phyloP scores from a whole-genome alignment of 2,888 invertebrate species.

The Spialia ferax region DNA sequence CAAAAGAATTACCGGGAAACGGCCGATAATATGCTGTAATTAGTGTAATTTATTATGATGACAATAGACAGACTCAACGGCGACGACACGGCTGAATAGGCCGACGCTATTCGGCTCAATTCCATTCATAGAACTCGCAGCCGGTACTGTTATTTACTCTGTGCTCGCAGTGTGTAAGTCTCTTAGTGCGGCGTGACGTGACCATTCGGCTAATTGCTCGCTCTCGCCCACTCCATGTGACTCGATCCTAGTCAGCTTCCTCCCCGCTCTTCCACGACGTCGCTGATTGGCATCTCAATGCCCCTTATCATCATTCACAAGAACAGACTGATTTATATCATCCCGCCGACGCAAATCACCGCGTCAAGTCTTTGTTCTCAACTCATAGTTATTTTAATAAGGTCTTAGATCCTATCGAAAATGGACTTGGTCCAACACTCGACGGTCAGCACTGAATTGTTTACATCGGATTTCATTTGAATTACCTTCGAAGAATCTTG shows the following conservation, averaged over 20 bases:
- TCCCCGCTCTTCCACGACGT: conserved; percentile 54
- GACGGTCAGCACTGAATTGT: neutral
- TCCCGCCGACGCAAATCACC: conserved; percentile 42
- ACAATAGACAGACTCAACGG: conserved; percentile 1
- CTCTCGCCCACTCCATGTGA: conserved; percentile 67
- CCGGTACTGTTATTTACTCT: no score
- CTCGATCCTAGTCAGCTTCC: conserved; percentile 59
- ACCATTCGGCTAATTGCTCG: conserved; percentile 66
- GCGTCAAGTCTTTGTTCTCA: conserved; percentile 49
- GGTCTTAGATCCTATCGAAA: conserved; percentile 26
- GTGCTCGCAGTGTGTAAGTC: no score
- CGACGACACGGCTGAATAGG: conserved; percentile 17
- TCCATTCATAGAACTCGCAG: conserved; percentile 49
- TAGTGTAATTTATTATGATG: conserved; percentile 24
- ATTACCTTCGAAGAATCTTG: neutral
- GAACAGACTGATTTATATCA: conserved; percentile 52
- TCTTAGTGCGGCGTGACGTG: conserved; percentile 40
- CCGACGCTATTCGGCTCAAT: conserved; percentile 21
- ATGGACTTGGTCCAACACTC: conserved; percentile 12
- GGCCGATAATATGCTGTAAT: neutral
- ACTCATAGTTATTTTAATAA: conserved; percentile 37
- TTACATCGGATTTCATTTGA: neutral
- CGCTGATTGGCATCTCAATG: conserved; percentile 66
- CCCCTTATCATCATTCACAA: conserved; percentile 57
- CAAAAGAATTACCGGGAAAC: neutral